A percentile compares a stretch with the other conserved stretches of the same genome.
These are phyloP conservation scores for Caenorhabditis sulstoni DNA, from an alignment of 2,888 invertebrate species.

Conservation along the genomic window DNA sequence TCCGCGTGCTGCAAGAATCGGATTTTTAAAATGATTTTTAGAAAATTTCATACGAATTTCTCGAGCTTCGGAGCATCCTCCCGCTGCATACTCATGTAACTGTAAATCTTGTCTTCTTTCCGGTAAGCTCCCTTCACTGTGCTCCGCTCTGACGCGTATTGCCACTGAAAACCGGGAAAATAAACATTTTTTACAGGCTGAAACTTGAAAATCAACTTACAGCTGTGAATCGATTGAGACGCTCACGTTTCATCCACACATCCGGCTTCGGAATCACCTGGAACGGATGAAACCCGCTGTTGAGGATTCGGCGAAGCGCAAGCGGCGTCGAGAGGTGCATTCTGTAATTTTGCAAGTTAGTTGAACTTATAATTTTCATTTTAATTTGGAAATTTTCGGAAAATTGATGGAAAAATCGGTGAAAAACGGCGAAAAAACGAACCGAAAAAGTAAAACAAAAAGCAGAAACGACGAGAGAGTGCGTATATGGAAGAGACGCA, in stretches of 20 bases:
- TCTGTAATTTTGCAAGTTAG: no score
- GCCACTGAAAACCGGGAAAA: slow-evolving; percentile 75
- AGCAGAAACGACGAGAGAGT: slow-evolving; percentile 5
- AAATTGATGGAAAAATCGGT: neutral
- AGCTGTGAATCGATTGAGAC: slow-evolving; percentile 74
- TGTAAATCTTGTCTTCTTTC: slow-evolving; percentile 76
- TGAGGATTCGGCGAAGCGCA: slow-evolving; percentile 75
- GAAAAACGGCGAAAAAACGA: neutral
- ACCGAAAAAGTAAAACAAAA: slow-evolving; percentile 2
- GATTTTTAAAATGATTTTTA: neutral
- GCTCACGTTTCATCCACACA: slow-evolving; percentile 75
- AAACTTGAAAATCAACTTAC: slow-evolving; percentile 59
- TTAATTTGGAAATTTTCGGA: neutral
- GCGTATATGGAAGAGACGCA: slow-evolving; percentile 16
- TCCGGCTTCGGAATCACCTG: slow-evolving; percentile 78
- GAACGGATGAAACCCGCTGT: slow-evolving; percentile 76
- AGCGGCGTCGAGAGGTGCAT: slow-evolving; percentile 52
- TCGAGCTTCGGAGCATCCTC: slow-evolving; percentile 71
- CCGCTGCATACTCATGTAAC: slow-evolving; percentile 78
- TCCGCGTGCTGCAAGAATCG: slow-evolving; percentile 71
- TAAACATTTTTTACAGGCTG: slow-evolving; percentile 3
- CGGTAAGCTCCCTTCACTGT: slow-evolving; percentile 73
- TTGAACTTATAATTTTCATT: no score
- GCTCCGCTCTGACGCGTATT: slow-evolving; percentile 74
- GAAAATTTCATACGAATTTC: slow-evolving; percentile 60